Evolutionary conservation across 2,888 invertebrate genomes (phyloP), one percentile per base, ranked within the genome.

Genomic region (Chrysodeixis includens): DNA sequence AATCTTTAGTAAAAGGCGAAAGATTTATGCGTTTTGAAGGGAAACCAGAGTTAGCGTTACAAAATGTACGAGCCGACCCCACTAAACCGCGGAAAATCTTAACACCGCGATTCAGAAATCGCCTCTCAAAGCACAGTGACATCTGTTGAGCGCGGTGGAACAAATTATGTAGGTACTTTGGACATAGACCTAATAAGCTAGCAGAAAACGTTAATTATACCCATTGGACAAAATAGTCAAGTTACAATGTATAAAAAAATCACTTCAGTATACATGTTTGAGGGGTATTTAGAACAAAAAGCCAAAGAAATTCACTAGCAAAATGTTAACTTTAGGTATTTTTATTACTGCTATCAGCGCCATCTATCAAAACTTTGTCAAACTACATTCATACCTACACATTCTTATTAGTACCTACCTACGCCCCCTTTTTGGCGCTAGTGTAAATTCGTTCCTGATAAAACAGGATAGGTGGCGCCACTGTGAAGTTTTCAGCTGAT

Each of bases 1-100:
- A 96, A 97, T 96, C 96, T 96, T 96, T 96, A 97, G 96, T 96
- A 96, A 97, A 96, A 96, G 96, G 96, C 96, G 96, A 97, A 97
- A 96, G 96, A 96, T 97, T 96, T 97, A 95, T 96, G 88, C 96
- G 96, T 95, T 90, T 91, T 96, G 96, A 96, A 96, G 95, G 95
- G 95, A 96, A 95, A 95, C 96, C 96, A 96, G 51, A 62, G 62
- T 56, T 12, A 56, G 12, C 1, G 9, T 9, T 4, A 5, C 22
- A 0, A 1, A 1, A 0, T 5, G 1, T 4, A 10, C 46, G 35
- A 55, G 5, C 14, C 10, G 62, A 69, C 72, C 69, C 64, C 60
- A 76, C 66, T 66, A 72, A 76, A 75, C 51, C 52, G 2, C 53
- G 52, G 66, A 70, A n/a, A 69, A 69, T 75, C 66, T 70, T 71